phyloP scores from a whole-genome alignment of 2,888 invertebrate genomes.

The Koerneria pararmatus region DNA sequence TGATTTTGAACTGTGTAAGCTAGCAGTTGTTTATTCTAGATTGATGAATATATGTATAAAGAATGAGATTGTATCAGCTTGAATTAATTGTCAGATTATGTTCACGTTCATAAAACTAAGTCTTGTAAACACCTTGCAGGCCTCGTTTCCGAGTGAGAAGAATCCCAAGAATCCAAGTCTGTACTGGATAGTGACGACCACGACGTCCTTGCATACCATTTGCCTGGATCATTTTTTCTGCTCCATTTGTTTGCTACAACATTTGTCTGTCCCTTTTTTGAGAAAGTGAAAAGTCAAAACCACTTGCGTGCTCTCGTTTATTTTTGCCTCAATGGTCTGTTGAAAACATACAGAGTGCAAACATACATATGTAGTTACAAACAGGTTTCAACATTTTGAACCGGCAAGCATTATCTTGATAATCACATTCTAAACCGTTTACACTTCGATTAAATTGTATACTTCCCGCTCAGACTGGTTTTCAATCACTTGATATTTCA shows the following conservation, averaged over 20 bases:
- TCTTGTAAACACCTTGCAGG: conserved; percentile 32
- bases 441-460: no score
- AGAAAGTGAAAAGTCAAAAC: no score
- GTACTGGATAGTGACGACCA: conserved; percentile 55
- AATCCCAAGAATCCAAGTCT: conserved; percentile 55
- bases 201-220: conserved; percentile 45
- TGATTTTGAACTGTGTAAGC: no score
- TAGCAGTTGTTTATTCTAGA: neutral
- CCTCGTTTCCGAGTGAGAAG: conserved; percentile 47
- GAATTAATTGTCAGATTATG: neutral
- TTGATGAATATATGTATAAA: neutral
- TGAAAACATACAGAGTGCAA: no score
- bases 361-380: no score
- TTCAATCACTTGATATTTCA: no score
- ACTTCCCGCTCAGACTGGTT: no score
- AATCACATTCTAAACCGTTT: no score
- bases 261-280: no score
- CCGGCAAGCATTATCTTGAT: no score
- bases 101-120: no score
- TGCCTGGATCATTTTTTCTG: conserved; percentile 30
- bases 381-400: no score
- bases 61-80: neutral
- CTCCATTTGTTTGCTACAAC: neutral
- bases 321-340: neutral
- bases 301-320: neutral